Conservation (phyloP, 2,888 invertebrate genomes). For the Aethes cnicana region DNA sequence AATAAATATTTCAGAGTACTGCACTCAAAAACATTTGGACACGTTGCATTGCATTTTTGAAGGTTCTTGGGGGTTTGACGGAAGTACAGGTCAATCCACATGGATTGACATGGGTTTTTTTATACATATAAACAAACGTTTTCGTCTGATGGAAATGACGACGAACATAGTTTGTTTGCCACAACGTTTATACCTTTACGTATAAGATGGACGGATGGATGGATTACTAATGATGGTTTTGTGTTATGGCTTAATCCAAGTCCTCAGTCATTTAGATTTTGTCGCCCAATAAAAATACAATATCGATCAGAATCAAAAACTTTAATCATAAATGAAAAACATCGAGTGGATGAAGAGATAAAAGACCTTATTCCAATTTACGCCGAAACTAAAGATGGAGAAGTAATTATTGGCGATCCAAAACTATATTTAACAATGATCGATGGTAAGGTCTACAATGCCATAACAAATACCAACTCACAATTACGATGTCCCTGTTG, state of each 20-base stretch:
- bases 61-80: conserved; percentile 7
- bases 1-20: not conserved
- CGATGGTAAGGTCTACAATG: too few species aligned
- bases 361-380: not conserved
- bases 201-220: too few species aligned
- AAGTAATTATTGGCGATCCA: not conserved
- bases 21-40: conserved; percentile 1
- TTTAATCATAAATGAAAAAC: not conserved
- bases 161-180: conserved; percentile 6
- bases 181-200: conserved; percentile 1
- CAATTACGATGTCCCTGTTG: not conserved
- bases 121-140: not conserved
- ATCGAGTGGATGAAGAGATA: not conserved
- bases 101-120: too few species aligned
- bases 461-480: not conserved
- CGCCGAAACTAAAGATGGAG: not conserved
- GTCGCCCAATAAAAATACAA: conserved; percentile 4
- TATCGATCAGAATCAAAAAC: not conserved
- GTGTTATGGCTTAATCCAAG: conserved; percentile 1
- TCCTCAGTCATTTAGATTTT: conserved; percentile 2
- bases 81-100: conserved; percentile 6
- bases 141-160: not conserved
- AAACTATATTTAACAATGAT: not conserved
- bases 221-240: not conserved
- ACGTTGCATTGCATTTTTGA: conserved; percentile 5